Evolutionary conservation across 2,888 invertebrate species (phyloP), one percentile per base, ranked within the genome.

Genomic region (Netelia fuscicornis): DNA sequence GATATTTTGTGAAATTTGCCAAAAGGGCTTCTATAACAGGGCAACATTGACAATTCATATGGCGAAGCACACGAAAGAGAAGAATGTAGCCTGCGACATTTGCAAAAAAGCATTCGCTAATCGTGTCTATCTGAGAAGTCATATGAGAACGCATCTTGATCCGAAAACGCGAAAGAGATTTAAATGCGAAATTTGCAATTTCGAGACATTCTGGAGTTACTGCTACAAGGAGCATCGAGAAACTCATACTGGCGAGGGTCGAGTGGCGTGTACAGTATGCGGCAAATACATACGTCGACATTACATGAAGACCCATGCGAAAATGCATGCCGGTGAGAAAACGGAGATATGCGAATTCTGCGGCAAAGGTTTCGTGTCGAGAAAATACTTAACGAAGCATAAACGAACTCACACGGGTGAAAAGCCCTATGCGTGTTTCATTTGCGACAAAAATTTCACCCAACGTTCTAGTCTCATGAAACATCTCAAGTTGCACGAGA

Each of bases 21-120:
- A 91, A 9, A 93, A 94, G 65, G 93, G 93, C 0, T 94, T 94
- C 77, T 92, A 92, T 25, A 81, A 90, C n/a, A 90, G 90, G 58
- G 91, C 91, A 2, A 85, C 88, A 1, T 67, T 94, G 25, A 89
- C 88, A 23, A 90, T 91, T n/a, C 94, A 94, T 83, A 90, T 91
- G 88, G 92, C 90, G n/a, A 91, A 91, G 2, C 93, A 93, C 72
- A 89, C 87, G 0, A 87, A 90, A 3, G 89, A 88, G 13, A 90
- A 89, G 17, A 88, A 88, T 0, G 89, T 86, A 58, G 67, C 84
- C 0, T 93, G 93, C 81, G 88, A 92, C 42, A 78, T 90, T 1
- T 92, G 92, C 76, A 94, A 94, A 0, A 95, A 94, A 65, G 94
- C 94, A 25, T 95, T 95, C 78, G 94, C 95, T 0, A 94, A 94